Evolutionary conservation across 2,113 vertebrate species (phyloP).

Genomic region (Mobula hypostoma): DNA sequence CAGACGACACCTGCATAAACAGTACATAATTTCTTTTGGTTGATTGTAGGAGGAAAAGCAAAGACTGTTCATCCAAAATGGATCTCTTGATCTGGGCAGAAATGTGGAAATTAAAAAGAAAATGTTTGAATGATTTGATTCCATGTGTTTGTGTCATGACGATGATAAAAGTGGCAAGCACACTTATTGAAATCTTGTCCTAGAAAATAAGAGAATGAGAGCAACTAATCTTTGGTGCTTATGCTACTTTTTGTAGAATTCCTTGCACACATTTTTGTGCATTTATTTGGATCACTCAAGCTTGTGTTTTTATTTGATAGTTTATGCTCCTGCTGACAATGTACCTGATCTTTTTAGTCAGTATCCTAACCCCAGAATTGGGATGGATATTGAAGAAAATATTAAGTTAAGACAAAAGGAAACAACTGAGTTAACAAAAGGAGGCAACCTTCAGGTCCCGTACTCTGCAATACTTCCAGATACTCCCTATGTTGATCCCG

Average conservation of each 20-base stretch:
- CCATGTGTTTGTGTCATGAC: no score
- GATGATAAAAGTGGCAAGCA: no score
- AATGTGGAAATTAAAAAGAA: no score
- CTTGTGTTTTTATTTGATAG: no score
- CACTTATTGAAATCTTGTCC: no score
- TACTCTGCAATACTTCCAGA: not conserved
- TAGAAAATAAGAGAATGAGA: not conserved
- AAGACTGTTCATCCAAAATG: not conserved
- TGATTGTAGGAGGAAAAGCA: not conserved
- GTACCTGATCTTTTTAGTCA: not conserved
- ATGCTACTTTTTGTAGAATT: not conserved
- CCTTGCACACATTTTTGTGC: not conserved
- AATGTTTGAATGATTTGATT: no score
- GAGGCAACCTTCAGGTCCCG: not conserved
- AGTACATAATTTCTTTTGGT: not conserved
- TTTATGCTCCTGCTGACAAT: not conserved
- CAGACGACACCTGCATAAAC: not conserved
- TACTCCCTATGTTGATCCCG: not conserved
- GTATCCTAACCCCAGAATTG: not conserved
- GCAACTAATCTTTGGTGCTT: not conserved
- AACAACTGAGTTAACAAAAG: not conserved
- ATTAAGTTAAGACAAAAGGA: not conserved
- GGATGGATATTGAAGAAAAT: not conserved
- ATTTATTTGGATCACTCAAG: no score
- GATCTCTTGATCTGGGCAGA: not conserved